These are phyloP conservation scores for Ibidorhyncha struthersii DNA, from an alignment of 2,113 vertebrate genomes.

Conservation along the genomic window DNA sequence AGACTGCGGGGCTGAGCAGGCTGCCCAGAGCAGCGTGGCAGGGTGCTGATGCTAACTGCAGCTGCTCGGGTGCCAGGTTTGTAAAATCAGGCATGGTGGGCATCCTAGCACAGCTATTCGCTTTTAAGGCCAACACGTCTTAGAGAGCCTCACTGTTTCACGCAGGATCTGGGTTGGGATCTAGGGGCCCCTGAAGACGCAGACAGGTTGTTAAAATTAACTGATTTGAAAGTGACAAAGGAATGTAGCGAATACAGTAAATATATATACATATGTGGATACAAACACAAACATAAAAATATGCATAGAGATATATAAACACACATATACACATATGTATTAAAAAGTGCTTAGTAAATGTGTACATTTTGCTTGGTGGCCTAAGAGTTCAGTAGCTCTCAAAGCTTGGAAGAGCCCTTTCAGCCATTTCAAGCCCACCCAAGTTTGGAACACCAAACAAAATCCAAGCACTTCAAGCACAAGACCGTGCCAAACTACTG, in stretches of 20 bases:
- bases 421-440: background rate
- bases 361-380: background rate
- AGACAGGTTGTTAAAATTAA: background rate
- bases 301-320: rapidly evolving
- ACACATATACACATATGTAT: rapidly evolving
- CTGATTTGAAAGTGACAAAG: background rate
- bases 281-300: background rate
- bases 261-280: rapidly evolving
- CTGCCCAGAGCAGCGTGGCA: rapidly evolving
- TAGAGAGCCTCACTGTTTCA: background rate
- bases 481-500: background rate
- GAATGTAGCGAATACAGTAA: background rate
- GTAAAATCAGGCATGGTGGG: background rate
- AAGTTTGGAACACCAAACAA: background rate
- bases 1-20: background rate
- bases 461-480: background rate
- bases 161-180: rapidly evolving
- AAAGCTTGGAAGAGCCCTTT: background rate
- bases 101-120: rapidly evolving
- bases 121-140: rapidly evolving
- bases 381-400: background rate
- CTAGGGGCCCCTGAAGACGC: background rate
- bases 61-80: background rate
- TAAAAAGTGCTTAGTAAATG: background rate
- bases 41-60: background rate